Base-by-base conservation (phyloP, 1,140 invertebrate genomes). In the Cherax destructor region DNA sequence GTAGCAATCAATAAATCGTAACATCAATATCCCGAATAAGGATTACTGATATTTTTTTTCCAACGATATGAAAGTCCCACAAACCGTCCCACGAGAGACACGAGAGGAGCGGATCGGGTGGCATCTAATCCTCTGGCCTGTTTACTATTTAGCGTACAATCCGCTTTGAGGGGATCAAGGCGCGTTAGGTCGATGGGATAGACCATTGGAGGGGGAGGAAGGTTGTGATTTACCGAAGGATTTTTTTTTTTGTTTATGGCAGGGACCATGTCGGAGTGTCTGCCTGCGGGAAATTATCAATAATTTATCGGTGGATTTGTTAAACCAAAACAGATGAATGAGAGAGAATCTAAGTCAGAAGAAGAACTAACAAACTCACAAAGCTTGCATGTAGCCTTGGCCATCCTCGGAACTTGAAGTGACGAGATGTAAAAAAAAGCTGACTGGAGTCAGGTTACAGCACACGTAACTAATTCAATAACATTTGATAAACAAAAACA, bases 111-210 rank as follows among this genome's bases (percentile, higher is more conserved):
- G 83, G 85, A 56, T 86, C 52, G 61, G 61, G 85, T 86, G 56
- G 85, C 85, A 77, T 86, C 61, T 77, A 78, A 86, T 65, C 76
- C 61, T 56, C 30, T 65, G 10, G 4, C 52, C 52, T 86, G 85
- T 86, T 86, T 78, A 78, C 74, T 61, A 78, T 78, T 52, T 78
- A 78, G 50, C n/a, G 16, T 78, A 41, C 50, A 61, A 86, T 86
- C 85, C 85, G 50, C 85, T 86, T 86, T 65, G 52, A 50, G 47
- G 76, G 47, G 85, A 86, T 86, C 76, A 86, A 24, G 49, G 11
- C 72, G 85, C 49, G 50, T 86, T 61, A 86, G 30, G 76, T 86
- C 83, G 83, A 85, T 85, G 61, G 61, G 61, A 21, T 16, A 65
- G 21, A 24, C 21, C 41, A 10, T 18, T 13, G 13, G 83, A 74